Percentiles rank a stretch among this genome's conserved stretches.
Conservation (phyloP, 2,888 invertebrate genomes). For the Acanthosepion lycidas region DNA sequence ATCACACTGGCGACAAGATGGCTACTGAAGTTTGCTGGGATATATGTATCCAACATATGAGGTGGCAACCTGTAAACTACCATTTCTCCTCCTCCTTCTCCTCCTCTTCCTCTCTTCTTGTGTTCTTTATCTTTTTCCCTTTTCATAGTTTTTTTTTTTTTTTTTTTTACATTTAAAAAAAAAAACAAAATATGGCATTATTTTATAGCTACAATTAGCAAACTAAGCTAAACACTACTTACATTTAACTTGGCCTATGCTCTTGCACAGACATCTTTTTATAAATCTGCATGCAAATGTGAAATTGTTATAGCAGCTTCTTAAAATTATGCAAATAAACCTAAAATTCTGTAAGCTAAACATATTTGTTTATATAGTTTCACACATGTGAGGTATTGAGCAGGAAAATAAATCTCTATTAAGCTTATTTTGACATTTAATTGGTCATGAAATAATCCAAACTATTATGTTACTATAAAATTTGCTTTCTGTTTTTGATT, state of each 20-base stretch:
- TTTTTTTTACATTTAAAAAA: too few species aligned
- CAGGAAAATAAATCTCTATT: too few species aligned
- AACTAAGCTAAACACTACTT: background rate
- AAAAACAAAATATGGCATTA: background rate
- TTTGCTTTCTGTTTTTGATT: too few species aligned
- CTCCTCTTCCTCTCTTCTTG: background rate
- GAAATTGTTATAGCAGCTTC: background rate
- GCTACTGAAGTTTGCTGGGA: conserved; percentile 45
- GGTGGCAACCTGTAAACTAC: conserved; percentile 45
- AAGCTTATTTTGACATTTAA: too few species aligned
- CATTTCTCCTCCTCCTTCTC: conserved; percentile 45
- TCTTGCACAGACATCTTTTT: background rate
- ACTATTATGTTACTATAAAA: too few species aligned
- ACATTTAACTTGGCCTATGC: background rate
- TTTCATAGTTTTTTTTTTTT: background rate
- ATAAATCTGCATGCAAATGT: background rate
- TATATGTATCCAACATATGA: conserved; percentile 47
- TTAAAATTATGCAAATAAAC: background rate
- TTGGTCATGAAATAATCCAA: too few species aligned
- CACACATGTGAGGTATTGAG: too few species aligned
- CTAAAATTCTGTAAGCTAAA: background rate
- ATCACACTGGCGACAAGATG: conserved; percentile 45
- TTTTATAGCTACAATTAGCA: background rate
- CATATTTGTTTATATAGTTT: too few species aligned
- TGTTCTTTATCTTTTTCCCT: background rate